Conservation (phyloP, 2,113 vertebrate genomes). For the Semicossyphus pulcher region DNA sequence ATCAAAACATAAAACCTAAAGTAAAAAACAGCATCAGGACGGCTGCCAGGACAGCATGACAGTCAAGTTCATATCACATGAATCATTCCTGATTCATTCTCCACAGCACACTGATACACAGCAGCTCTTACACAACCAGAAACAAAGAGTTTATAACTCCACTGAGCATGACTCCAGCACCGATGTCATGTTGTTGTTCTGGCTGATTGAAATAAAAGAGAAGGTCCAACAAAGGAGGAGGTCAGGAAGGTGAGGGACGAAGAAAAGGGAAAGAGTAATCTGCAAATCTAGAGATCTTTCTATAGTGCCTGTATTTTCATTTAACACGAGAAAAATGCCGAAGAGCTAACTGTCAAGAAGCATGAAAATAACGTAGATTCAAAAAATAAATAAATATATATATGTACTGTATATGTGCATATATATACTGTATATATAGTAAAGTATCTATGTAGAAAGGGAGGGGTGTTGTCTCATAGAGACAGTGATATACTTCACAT, state of each 20-base stretch:
- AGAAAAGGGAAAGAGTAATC: background rate
- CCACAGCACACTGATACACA: conserved; percentile 1
- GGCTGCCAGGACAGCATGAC: conserved; percentile 9
- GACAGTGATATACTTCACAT: no score
- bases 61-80: conserved; percentile 29
- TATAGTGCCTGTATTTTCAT: no score
- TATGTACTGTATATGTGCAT: no score
- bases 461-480: no score
- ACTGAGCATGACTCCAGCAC: background rate
- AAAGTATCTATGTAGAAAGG: no score
- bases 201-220: background rate
- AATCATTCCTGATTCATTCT: conserved; percentile 53
- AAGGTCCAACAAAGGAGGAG: background rate
- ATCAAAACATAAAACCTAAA: background rate
- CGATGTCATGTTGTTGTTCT: background rate
- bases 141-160: conserved; percentile 18
- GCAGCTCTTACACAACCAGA: conserved; percentile 28
- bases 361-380: no score
- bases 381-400: no score
- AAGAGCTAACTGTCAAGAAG: no score
- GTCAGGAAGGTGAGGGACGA: background rate
- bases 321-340: no score
- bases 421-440: no score
- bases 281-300: no score
- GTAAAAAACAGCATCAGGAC: background rate